Conservation (phyloP, 2,113 vertebrate genomes). For the Etheostoma spectabile region DNA sequence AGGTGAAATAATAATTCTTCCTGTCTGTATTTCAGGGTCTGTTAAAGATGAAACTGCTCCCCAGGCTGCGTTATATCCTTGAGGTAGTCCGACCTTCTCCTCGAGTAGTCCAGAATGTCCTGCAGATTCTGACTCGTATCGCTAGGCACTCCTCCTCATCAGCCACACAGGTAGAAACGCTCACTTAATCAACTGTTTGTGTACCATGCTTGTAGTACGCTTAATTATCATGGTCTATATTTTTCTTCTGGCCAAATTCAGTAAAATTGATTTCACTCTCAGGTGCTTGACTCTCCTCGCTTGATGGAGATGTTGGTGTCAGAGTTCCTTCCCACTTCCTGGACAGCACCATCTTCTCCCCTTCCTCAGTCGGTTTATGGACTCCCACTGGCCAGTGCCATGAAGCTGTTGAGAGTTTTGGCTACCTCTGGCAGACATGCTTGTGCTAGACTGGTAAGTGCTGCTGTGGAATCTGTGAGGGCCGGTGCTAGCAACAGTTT, state of each 20-base stretch:
- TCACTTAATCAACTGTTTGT: neutral
- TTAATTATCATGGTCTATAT: neutral
- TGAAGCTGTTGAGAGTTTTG: conserved; percentile 95
- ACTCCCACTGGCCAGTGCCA: conserved; percentile 86
- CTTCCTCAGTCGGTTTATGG: conserved; percentile 84
- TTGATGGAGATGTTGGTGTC: conserved; percentile 89
- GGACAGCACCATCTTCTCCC: conserved; percentile 78
- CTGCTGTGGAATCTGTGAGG: neutral
- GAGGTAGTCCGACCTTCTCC: conserved; percentile 91
- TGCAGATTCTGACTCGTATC: conserved; percentile 90
- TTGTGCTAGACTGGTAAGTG: conserved; percentile 92
- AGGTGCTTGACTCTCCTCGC: conserved; percentile 95
- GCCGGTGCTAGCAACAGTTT: neutral
- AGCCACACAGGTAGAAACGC: conserved; percentile 85
- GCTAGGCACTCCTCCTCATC: conserved; percentile 90
- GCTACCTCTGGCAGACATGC: conserved; percentile 90
- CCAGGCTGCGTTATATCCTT: conserved; percentile 92
- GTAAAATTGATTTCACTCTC: conserved; percentile 9
- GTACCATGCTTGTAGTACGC: neutral
- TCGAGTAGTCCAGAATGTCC: conserved; percentile 87
- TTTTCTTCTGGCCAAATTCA: neutral
- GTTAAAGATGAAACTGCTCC: conserved; percentile 92
- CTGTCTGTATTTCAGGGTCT: conserved; percentile 87
- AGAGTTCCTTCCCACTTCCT: conserved; percentile 92
- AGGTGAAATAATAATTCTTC: neutral